These are phyloP conservation scores for Stegana nigrithorax DNA, from an alignment of 2,888 invertebrate genomes.

Conservation along the genomic window DNA sequence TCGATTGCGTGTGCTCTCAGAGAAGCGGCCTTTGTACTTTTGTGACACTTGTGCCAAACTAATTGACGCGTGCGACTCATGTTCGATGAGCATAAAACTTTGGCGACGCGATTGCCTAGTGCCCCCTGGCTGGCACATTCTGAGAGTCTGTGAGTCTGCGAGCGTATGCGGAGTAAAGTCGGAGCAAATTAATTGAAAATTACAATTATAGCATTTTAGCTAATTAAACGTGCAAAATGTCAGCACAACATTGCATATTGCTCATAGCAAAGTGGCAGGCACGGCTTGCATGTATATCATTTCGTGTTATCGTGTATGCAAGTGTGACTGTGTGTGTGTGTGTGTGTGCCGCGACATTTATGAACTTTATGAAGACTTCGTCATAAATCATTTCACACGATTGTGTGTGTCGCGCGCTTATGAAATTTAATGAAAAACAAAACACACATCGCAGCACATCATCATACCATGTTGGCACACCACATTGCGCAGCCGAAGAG, in stretches of 20 bases:
- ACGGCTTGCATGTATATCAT: background rate
- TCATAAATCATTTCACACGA: slow-evolving; percentile 55
- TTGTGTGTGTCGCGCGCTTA: slow-evolving; percentile 8
- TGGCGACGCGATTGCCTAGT: no score
- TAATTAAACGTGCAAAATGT: slow-evolving; percentile 61
- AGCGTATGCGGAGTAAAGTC: no score
- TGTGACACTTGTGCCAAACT: slow-evolving; percentile 3
- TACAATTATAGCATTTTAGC: slow-evolving; percentile 63
- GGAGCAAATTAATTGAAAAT: slow-evolving; percentile 58
- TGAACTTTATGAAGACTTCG: slow-evolving; percentile 62
- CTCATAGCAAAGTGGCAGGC: background rate
- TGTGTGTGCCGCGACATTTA: slow-evolving; percentile 62
- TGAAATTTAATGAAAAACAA: slow-evolving; percentile 18
- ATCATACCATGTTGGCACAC: no score
- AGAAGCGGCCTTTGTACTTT: background rate
- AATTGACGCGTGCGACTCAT: slow-evolving; percentile 5
- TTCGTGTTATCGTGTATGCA: background rate
- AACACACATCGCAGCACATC: slow-evolving; percentile 37
- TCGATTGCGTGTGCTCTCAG: background rate
- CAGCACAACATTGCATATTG: slow-evolving; percentile 17
- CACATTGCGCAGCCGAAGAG: background rate
- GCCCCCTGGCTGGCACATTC: no score
- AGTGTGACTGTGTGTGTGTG: slow-evolving; percentile 25
- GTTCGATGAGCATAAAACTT: background rate
- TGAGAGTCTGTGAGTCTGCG: no score